phyloP scores from a whole-genome alignment of 2,888 invertebrate species.

The Cerceris ruficornis region DNA sequence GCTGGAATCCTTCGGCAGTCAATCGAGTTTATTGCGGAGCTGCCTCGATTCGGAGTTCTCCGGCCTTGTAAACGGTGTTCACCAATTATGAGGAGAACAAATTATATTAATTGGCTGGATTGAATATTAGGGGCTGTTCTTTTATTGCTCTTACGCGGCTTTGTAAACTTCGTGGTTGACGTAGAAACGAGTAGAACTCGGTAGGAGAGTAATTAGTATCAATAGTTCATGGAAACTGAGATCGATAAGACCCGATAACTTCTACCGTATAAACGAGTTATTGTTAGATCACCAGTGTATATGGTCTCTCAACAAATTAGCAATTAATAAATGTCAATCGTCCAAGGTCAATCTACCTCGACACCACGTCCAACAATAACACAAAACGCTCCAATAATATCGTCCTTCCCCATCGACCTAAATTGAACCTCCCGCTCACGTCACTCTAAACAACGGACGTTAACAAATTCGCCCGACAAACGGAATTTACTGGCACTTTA shows the following conservation, averaged over 20 bases:
- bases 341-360: no score
- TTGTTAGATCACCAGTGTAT: no score
- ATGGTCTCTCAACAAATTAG: no score
- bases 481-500: conserved; percentile 1
- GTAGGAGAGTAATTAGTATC: not conserved
- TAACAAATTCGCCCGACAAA: conserved; percentile 22
- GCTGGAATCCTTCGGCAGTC: conserved; percentile 34
- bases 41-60: not conserved
- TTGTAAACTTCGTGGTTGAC: no score
- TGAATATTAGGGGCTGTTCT: not conserved
- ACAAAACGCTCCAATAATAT: no score
- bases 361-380: no score
- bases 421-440: not conserved
- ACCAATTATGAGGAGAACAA: not conserved
- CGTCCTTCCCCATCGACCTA: no score
- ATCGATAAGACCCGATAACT: no score
- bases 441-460: conserved; percentile 4
- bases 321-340: no score
- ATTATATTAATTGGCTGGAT: not conserved
- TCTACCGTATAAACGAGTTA: no score
- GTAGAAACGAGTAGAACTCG: conserved; percentile 1
- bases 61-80: not conserved
- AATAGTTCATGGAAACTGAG: no score
- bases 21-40: conserved; percentile 27
- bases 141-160: no score